Percentiles rank a stretch among this genome's conserved stretches.
phyloP scores from a whole-genome alignment of 1,140 invertebrate genomes.

The Callitettix versicolor region DNA sequence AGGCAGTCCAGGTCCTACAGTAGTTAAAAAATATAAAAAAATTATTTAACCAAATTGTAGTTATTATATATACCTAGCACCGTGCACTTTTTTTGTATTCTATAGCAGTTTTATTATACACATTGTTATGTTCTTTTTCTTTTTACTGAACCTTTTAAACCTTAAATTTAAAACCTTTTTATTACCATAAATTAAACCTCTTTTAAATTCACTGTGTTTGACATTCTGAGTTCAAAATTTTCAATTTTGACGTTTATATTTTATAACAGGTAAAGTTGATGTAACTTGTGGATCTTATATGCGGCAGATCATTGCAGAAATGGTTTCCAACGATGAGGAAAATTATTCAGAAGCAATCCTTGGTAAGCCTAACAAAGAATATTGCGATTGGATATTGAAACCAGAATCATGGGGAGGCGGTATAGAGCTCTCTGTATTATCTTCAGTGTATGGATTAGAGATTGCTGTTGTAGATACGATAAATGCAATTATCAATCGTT shows the following conservation, averaged over 20 bases:
- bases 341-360: slow-evolving; percentile 79
- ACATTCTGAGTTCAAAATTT: neutral
- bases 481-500: slow-evolving; percentile 80
- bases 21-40: too few species aligned
- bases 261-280: slow-evolving; percentile 56
- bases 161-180: too few species aligned
- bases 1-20: too few species aligned
- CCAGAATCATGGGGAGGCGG: slow-evolving; percentile 88
- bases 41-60: too few species aligned
- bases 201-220: too few species aligned
- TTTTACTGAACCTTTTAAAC: too few species aligned
- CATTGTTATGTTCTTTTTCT: too few species aligned
- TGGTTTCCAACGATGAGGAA: slow-evolving; percentile 61
- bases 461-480: slow-evolving; percentile 90
- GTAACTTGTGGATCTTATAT: slow-evolving; percentile 56
- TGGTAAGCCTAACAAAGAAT: slow-evolving; percentile 74
- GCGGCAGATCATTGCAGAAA: slow-evolving; percentile 76
- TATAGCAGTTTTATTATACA: too few species aligned
- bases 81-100: too few species aligned
- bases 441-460: slow-evolving; percentile 78
- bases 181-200: too few species aligned
- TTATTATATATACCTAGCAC: too few species aligned
- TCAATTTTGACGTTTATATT: slow-evolving; percentile 17
- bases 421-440: slow-evolving; percentile 86
- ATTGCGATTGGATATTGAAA: slow-evolving; percentile 78